A percentile compares a stretch with the other conserved stretches of the same genome.
Conservation (phyloP, 2,113 vertebrate genomes). For the Dinomys branickii region DNA sequence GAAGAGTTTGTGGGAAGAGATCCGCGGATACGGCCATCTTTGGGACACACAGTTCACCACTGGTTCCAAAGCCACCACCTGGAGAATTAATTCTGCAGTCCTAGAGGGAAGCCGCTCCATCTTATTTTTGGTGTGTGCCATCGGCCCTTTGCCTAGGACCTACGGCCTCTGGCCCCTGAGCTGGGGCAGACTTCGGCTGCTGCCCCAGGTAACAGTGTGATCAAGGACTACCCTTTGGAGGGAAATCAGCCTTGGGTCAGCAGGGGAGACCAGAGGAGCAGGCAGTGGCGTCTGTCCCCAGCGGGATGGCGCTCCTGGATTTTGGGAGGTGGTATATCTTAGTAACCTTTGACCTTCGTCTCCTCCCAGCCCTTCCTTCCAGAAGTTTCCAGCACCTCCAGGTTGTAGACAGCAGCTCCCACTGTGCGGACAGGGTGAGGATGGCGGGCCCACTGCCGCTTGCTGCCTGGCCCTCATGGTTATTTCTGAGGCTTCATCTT, state of each 20-base stretch:
- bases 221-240: background rate
- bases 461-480: background rate
- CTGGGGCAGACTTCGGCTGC: background rate
- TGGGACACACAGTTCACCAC: background rate
- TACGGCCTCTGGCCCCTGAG: background rate
- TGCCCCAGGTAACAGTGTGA: background rate
- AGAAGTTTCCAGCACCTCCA: background rate
- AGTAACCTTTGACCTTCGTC: no score
- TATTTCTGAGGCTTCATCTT: background rate
- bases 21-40: background rate
- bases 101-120: background rate
- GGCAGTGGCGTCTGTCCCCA: background rate
- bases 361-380: no score
- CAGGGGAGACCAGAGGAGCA: background rate
- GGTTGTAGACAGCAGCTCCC: background rate
- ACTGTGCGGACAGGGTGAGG: no score
- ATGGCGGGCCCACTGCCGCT: background rate
- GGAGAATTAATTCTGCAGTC: background rate
- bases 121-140: background rate
- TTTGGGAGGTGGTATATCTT: background rate
- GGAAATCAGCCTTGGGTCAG: background rate
- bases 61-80: background rate
- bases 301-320: background rate
- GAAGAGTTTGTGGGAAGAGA: background rate
- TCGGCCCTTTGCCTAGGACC: background rate